Base-by-base conservation (phyloP, 2,113 vertebrate species). In the Sminthopsis crassicaudata region DNA sequence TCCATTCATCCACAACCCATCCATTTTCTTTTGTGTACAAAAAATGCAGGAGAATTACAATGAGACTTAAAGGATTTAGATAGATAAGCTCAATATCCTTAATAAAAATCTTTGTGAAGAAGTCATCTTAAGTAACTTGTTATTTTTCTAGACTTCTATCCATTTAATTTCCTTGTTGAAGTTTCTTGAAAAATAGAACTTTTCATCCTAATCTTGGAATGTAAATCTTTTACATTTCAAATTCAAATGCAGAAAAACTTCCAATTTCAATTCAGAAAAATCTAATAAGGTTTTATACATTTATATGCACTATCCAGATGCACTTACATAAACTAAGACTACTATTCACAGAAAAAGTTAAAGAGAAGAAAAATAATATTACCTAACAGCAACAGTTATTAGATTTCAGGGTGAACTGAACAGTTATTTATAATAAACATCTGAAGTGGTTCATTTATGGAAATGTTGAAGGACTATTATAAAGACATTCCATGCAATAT, bases 161-260 rank as follows among this genome's bases (percentile, higher is more conserved):
- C 92, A 89, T 46, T 94, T 60, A 76, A 93, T 52, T 92, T 89
- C 42, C 46, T 19, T 92, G 19, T 54, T 53, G 91, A 95, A 96
- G 48, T 93, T 89, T 92, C 26, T 93, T 92, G 95, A 91, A 96
- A 96, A 95, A 55, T 46, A 3, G 36, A 22, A 52, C 2, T 89
- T 89, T 53, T 90, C 89, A 48, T 88, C 67, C 67, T 76, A n/a
- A n/a, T n/a, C 11, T 76, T 76, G 67, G 36, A n/a, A n/a, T 76
- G 67, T 7, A 36, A 76, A 53, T 93, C 30, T 92, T 94, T 91
- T 95, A 46, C 90, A 26, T 50, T 26, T 3, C 10, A 53, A 96
- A 92, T 51, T 94, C 92, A 51, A 30, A 93, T 90, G 67, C 91
- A 53, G 16, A 95, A 92, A 95, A 3, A 60, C 53, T 51, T 57